Base-by-base conservation (phyloP, 2,888 invertebrate species). In the Lasius platythorax region DNA sequence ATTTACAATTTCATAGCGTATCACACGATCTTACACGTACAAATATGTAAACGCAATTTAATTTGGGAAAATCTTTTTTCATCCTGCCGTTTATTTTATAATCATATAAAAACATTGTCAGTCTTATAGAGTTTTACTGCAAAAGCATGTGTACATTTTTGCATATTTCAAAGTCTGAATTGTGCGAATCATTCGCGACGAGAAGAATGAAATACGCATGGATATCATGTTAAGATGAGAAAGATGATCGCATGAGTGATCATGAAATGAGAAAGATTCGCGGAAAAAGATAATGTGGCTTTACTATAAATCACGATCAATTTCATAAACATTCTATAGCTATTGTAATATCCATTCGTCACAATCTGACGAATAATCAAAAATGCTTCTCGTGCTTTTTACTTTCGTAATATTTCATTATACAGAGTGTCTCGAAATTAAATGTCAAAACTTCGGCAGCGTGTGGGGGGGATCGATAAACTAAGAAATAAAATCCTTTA, bases 121-220 rank as follows among this genome's bases (percentile, higher is more conserved):
- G 90, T 89, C 90, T 89, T 89, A 88, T 89, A 84, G 81, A 81
- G 82, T 85, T 81, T 82, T 76, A 75, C 83, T 90, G 89, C 85
- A 85, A 87, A 89, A 87, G 85, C 90, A 75, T 81, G 74, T 78
- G 74, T 78, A 84, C 76, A 73, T 67, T 76, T 75, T 67, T 70
- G 58, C 53, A 28, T 70, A 74, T 64, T 56, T 50, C 67, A 37
- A 78, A 68, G 43, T 73, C 53, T 67, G 74, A 75, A 67, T 68
- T 84, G 84, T 84, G 74, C 84, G 73, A 58, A 73, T 75, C 50
- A n/a, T 81, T 56, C 58, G 79, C 61, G 68, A 81, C 53, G 68
- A 61, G 70, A 37, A 74, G 46, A 56, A 67, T 81, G 56, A 82
- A 79, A 15, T 56, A 46, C 46, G 23, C 18, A n/a, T 28, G 33